phyloP scores from a whole-genome alignment of 2,888 invertebrate genomes.

The Heliconius hortense region DNA sequence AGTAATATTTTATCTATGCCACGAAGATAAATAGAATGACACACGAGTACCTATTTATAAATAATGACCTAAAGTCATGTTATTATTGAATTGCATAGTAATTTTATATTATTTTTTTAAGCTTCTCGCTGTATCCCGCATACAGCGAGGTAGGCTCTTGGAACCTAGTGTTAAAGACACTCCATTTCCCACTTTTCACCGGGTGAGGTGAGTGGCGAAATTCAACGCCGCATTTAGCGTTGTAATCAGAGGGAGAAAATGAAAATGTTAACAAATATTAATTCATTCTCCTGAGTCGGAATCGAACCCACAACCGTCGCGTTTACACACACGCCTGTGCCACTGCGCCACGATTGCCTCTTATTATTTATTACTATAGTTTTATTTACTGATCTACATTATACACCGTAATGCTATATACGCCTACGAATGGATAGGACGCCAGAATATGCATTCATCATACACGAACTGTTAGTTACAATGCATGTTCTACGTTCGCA shows the following conservation, averaged over 20 bases:
- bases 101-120: not conserved
- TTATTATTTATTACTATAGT: no score
- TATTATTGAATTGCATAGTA: not conserved
- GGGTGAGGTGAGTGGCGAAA: not conserved
- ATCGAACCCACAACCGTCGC: not conserved
- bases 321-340: not conserved
- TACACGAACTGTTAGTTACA: not conserved
- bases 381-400: not conserved
- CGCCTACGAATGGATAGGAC: not conserved
- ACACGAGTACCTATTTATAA: not conserved
- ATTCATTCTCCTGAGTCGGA: not conserved
- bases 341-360: not conserved
- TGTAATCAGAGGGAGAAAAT: not conserved
- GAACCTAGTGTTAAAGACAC: not conserved
- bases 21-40: not conserved
- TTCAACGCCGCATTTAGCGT: not conserved
- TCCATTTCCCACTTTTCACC: not conserved
- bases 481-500: not conserved
- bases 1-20: not conserved
- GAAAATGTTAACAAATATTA: not conserved
- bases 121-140: no score
- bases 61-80: not conserved
- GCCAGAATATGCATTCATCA: not conserved
- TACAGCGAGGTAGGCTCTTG: no score
- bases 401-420: not conserved